Evolutionary conservation across 92 coral and sea anemone genomes (phyloP).

Genomic region (Montipora capitata): DNA sequence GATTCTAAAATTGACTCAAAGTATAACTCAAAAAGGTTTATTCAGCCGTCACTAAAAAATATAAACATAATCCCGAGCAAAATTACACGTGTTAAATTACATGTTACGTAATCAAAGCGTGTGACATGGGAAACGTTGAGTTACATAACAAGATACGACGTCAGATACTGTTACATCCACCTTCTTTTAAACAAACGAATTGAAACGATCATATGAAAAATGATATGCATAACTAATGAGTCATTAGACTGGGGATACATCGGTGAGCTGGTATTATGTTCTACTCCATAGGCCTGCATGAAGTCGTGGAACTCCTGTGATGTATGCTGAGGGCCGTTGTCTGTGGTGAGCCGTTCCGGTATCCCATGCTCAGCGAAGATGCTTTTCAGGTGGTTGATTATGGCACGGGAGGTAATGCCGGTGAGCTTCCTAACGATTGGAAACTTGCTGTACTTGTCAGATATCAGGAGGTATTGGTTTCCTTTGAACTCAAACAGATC

Average conservation of each 20-base stretch:
- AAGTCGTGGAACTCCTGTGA: no score
- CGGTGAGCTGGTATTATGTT: no score
- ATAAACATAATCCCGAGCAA: background rate
- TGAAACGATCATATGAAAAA: background rate
- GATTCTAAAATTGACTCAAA: no score
- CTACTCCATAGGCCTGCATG: no score
- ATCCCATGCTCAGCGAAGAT: background rate
- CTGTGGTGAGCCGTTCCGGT: constrained; percentile 26
- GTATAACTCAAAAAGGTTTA: background rate
- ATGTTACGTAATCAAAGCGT: background rate
- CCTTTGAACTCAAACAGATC: constrained; percentile 19
- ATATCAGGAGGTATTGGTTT: constrained; percentile 27
- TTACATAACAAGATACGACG: background rate
- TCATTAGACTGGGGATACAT: no score
- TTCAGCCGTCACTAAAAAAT: background rate
- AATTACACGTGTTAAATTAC: background rate
- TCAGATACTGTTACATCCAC: constrained; percentile 28
- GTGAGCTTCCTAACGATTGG: constrained; percentile 49
- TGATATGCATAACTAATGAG: constrained; percentile 14
- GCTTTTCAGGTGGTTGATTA: constrained; percentile 37
- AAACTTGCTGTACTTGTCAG: no score
- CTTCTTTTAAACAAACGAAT: background rate
- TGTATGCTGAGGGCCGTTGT: background rate
- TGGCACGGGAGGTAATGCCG: constrained; percentile 64
- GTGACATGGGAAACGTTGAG: background rate